phyloP scores from a whole-genome alignment of 2,113 vertebrate genomes.

The Apodemus speciosus region DNA sequence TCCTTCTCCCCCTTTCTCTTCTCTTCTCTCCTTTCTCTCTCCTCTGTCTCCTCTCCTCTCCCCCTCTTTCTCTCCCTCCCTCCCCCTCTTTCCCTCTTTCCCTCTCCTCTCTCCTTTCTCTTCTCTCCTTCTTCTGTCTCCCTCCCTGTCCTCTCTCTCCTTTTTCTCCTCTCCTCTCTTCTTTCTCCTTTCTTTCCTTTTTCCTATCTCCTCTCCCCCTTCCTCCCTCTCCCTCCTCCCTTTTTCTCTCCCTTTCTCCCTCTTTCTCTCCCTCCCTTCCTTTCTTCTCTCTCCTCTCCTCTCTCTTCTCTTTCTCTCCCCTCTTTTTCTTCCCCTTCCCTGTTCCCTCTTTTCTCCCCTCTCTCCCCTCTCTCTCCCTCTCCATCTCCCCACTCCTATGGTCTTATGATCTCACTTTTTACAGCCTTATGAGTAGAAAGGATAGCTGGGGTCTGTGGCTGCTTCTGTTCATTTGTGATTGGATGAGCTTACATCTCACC shows the following conservation, averaged over 20 bases:
- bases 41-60: rapidly evolving
- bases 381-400: too few relatives aligned
- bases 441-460: neutral
- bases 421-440: neutral
- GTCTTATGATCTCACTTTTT: neutral
- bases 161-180: too few relatives aligned
- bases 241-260: rapidly evolving
- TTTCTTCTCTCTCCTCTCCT: too few relatives aligned
- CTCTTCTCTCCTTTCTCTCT: too few relatives aligned
- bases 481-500: too few relatives aligned
- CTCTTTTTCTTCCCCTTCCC: too few relatives aligned
- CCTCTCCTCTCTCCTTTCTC: rapidly evolving
- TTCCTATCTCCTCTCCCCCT: rapidly evolving
- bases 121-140: rapidly evolving
- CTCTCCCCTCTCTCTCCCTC: too few relatives aligned
- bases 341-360: rapidly evolving
- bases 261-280: rapidly evolving
- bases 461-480: neutral
- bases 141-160: too few relatives aligned
- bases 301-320: neutral
- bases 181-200: too few relatives aligned
- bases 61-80: rapidly evolving
- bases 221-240: rapidly evolving
- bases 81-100: rapidly evolving
- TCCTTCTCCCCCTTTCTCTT: too few relatives aligned